Evolutionary conservation across 1,140 invertebrate genomes (phyloP).

Genomic region (Papilio aristodemus): DNA sequence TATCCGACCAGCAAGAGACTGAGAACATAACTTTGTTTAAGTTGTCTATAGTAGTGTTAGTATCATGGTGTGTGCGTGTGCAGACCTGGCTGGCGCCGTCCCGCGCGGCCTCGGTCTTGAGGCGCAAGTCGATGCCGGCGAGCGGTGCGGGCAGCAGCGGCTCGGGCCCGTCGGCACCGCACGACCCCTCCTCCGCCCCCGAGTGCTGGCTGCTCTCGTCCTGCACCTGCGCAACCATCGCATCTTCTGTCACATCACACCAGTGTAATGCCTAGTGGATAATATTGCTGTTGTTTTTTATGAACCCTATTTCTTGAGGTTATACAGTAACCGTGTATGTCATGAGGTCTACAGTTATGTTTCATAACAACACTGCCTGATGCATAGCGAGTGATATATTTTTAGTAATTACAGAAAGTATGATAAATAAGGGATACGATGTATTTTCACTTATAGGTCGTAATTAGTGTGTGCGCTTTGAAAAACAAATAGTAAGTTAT

Average conservation of each 20-base stretch:
- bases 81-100: constrained; percentile 55
- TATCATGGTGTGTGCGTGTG: background rate
- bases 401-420: too few species aligned
- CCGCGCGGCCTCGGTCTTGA: constrained; percentile 77
- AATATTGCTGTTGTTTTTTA: background rate
- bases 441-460: too few species aligned
- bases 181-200: constrained; percentile 55
- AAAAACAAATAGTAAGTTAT: too few species aligned
- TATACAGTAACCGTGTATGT: too few species aligned
- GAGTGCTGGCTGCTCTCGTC: constrained; percentile 85
- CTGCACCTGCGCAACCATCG: constrained; percentile 55
- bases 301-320: background rate
- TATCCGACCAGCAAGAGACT: background rate
- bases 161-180: constrained; percentile 58
- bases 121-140: constrained; percentile 78
- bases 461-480: too few species aligned
- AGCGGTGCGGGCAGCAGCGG: constrained; percentile 50
- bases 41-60: background rate
- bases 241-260: constrained; percentile 23
- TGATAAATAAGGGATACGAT: too few species aligned
- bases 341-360: background rate
- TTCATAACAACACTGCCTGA: background rate
- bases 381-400: too few species aligned
- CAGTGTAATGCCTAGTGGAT: background rate
- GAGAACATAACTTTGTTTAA: background rate